Evolutionary conservation across 2,797 vertebrate genomes (phyloP).

Genomic region (Siniperca scherzeri): DNA sequence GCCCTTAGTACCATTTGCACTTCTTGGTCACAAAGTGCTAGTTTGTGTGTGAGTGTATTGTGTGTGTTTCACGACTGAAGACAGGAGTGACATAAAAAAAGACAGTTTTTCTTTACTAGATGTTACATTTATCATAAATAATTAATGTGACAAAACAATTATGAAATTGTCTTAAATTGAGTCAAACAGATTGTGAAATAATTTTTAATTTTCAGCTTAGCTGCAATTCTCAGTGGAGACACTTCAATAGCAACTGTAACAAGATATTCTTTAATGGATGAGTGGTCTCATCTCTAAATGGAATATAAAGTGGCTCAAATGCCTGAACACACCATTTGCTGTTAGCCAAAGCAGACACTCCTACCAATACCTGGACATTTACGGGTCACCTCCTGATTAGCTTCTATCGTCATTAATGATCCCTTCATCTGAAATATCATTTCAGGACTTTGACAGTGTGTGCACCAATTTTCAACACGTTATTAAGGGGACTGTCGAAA

Average conservation of each 20-base stretch:
- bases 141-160: conserved; percentile 58
- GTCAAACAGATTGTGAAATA: conserved; percentile 81
- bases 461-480: conserved; percentile 67
- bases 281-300: conserved; percentile 80
- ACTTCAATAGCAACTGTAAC: conserved; percentile 74
- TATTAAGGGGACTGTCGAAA: conserved; percentile 64
- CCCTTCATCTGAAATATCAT: conserved; percentile 73
- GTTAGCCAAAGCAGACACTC: conserved; percentile 67
- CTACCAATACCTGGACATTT: conserved; percentile 71
- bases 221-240: conserved; percentile 70
- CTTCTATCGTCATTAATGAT: conserved; percentile 76
- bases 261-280: conserved; percentile 81
- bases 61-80: neutral
- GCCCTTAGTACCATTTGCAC: neutral
- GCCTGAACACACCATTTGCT: conserved; percentile 75
- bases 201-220: conserved; percentile 79
- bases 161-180: conserved; percentile 71
- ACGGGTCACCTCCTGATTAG: conserved; percentile 77
- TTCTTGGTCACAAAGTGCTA: neutral
- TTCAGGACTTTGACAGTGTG: conserved; percentile 71
- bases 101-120: neutral
- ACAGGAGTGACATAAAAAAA: neutral
- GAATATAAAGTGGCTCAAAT: conserved; percentile 83
- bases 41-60: conserved; percentile 2
- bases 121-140: conserved; percentile 42